phyloP scores from a whole-genome alignment of 1,140 invertebrate genomes.

The Drusus annulatus region DNA sequence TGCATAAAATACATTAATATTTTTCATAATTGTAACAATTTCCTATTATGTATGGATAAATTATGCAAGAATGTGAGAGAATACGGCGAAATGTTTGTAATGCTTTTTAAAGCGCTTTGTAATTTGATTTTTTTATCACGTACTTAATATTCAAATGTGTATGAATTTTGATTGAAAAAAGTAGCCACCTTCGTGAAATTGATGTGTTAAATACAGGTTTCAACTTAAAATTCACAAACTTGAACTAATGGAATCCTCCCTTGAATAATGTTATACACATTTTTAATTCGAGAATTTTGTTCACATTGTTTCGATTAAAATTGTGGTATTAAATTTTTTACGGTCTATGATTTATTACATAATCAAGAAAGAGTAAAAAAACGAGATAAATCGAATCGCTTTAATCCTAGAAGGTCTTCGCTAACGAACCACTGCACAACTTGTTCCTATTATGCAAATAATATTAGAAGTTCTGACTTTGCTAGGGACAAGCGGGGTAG shows the following conservation, averaged over 20 bases:
- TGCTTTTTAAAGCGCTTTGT: constrained; percentile 11
- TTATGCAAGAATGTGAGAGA: constrained; percentile 16
- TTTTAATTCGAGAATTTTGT: neutral
- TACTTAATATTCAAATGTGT: constrained; percentile 7
- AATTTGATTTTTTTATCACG: constrained; percentile 2
- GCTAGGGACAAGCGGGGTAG: neutral
- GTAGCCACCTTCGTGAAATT: neutral
- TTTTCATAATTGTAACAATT: neutral
- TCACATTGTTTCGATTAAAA: constrained; percentile 24
- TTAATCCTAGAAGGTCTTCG: constrained; percentile 16
- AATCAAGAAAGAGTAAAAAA: constrained; percentile 13
- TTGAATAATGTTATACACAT: neutral
- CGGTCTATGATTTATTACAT: constrained; percentile 37
- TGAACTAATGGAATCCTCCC: neutral
- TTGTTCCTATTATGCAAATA: constrained; percentile 36
- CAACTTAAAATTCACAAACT: neutral
- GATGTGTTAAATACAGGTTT: constrained; percentile 22
- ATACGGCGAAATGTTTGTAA: neutral
- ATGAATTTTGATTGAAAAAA: constrained; percentile 11
- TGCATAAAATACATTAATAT: neutral
- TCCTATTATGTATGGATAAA: neutral
- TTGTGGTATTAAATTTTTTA: constrained; percentile 33
- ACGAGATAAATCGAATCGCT: neutral
- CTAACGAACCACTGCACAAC: constrained; percentile 39
- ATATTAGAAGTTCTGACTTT: neutral